Evolutionary conservation across 2,113 vertebrate species (phyloP).

Genomic region (Hyaena hyaena): DNA sequence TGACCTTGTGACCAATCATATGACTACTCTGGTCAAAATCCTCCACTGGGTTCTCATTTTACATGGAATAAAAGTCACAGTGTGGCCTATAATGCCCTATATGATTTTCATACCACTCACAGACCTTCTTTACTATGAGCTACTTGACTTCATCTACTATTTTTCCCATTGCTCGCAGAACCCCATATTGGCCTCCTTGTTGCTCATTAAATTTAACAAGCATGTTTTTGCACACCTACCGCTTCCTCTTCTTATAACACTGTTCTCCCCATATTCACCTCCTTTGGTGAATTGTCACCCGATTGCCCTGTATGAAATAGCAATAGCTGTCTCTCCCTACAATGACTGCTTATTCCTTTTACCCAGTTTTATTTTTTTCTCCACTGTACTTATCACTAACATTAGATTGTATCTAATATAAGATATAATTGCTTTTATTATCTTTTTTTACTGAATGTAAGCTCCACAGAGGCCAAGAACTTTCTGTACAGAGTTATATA

Average conservation of each 20-base stretch:
- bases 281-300: not conserved
- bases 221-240: not conserved
- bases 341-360: not conserved
- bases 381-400: not conserved
- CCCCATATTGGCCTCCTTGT: not conserved
- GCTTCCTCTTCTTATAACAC: not conserved
- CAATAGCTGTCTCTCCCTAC: not conserved
- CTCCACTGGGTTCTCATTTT: not conserved
- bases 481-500: not conserved
- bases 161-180: not conserved
- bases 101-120: not conserved
- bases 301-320: not conserved
- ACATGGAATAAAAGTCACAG: not conserved
- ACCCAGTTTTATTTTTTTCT: not conserved
- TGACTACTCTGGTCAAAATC: not conserved
- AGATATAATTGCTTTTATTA: not conserved
- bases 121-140: not conserved
- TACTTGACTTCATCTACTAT: not conserved
- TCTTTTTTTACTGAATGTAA: not conserved
- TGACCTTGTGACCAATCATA: not conserved
- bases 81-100: not conserved
- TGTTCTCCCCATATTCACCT: not conserved
- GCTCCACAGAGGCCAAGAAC: not conserved
- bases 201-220: slow-evolving; percentile 17
- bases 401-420: not conserved